Base-by-base conservation (phyloP, 2,888 invertebrate genomes). In the Polia nebulosa region DNA sequence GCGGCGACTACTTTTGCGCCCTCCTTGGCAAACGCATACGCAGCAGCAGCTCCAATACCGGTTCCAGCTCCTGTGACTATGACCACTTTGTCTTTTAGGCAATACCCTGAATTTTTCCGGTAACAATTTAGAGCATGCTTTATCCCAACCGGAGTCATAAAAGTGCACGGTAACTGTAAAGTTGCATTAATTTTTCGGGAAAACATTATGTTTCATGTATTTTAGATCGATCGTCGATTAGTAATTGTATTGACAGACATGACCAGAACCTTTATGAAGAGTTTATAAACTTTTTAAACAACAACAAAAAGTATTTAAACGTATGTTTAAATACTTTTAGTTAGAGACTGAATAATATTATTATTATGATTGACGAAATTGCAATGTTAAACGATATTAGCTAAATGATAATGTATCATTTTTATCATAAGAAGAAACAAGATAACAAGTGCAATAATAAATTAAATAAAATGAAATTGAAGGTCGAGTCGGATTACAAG, bases 41-140 rank as follows among this genome's bases (percentile, higher is more conserved):
- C 87, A 13, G 86, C 75, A 1, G 77, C 80, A 13, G 89, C 89
- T 5, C 89, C 88, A 6, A 90, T 90, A 1, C 89, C 89, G 2
- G 86, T 81, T 52, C 89, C 87, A 1, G 84, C 84, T 1, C 90
- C 90, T 11, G 89, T 89, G 0, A 90, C 66, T 2, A 89, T 11
- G 0, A 85, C 88, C 0, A 88, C 85, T 87, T 89, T 90, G 20
- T 80, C 71, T 44, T 60, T 45, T 44, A 84, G 83, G 76, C 72
- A 71, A 84, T 80, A 82, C 1, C n/a, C 47, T 61, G 64, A 29
- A 0, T 32, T 11, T 22, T 34, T 3, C 0, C 27, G 39, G 3
- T 17, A 29, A n/a, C 22, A 47, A 17, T 29, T 29, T 2, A 36
- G 13, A 22, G 17, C 15, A 2, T 15, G 62, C 17, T 49, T 36